Conservation (phyloP, 2,888 invertebrate species). For the Erpobdella octoculata region DNA sequence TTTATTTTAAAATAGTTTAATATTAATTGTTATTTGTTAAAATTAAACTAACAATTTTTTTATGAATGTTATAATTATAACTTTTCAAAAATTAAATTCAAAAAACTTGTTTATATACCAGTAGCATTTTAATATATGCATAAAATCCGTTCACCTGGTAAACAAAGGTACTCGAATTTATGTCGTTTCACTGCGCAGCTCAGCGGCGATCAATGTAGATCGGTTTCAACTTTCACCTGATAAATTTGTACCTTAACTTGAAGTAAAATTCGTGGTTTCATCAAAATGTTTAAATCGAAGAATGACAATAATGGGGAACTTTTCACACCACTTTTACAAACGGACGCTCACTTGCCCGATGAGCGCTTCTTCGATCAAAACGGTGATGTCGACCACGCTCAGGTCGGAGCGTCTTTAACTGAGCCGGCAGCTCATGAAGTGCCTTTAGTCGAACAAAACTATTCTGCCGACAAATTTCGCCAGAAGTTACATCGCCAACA, state of each 20-base stretch:
- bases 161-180: conserved; percentile 1
- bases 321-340: not conserved
- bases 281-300: not conserved
- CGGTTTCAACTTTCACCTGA: not conserved
- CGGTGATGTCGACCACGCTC: not conserved
- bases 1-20: too few species aligned
- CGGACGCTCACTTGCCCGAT: not conserved
- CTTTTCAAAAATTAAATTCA: too few species aligned
- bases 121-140: too few species aligned
- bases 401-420: not conserved
- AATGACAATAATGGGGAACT: not conserved
- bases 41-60: too few species aligned
- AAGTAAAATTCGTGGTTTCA: too few species aligned
- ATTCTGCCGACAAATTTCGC: not conserved
- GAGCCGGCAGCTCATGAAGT: not conserved
- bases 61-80: too few species aligned
- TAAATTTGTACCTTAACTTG: not conserved
- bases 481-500: not conserved
- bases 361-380: not conserved
- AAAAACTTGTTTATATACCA: too few species aligned
- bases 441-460: not conserved
- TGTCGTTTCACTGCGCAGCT: not conserved
- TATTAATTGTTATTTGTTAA: too few species aligned
- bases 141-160: conserved; percentile 10
- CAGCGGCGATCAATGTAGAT: not conserved